Conservation (phyloP, 2,113 vertebrate species). For the Eublepharis macularius region DNA sequence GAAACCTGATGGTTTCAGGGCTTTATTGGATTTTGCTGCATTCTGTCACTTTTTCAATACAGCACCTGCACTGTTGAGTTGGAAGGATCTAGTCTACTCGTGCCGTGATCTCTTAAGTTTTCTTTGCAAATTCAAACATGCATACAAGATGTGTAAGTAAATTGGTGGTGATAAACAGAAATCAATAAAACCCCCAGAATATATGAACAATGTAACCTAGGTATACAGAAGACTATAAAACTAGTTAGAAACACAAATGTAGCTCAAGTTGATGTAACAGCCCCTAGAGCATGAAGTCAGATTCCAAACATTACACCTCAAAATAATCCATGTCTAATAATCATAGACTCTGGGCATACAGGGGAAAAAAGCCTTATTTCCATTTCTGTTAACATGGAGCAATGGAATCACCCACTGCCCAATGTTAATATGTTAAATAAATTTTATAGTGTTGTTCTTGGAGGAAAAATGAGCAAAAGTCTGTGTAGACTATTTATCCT, state of each 20-base stretch:
- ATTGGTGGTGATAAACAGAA: neutral
- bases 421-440: neutral
- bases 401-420: neutral
- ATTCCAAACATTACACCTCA: neutral
- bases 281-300: neutral
- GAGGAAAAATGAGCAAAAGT: neutral
- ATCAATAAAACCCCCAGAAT: neutral
- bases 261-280: neutral
- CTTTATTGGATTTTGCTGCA: neutral
- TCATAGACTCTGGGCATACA: too few species aligned
- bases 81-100: neutral
- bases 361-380: neutral
- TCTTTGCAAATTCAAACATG: neutral
- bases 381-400: constrained; percentile 2
- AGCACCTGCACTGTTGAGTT: neutral
- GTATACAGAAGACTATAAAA: neutral
- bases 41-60: neutral
- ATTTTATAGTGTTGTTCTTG: neutral
- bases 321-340: neutral
- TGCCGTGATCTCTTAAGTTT: neutral
- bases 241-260: neutral
- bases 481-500: constrained; percentile 14
- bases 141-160: neutral
- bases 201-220: neutral
- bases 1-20: neutral